These are phyloP conservation scores for Mus pahari DNA, from an alignment of 2,113 vertebrate genomes.

Conservation along the genomic window DNA sequence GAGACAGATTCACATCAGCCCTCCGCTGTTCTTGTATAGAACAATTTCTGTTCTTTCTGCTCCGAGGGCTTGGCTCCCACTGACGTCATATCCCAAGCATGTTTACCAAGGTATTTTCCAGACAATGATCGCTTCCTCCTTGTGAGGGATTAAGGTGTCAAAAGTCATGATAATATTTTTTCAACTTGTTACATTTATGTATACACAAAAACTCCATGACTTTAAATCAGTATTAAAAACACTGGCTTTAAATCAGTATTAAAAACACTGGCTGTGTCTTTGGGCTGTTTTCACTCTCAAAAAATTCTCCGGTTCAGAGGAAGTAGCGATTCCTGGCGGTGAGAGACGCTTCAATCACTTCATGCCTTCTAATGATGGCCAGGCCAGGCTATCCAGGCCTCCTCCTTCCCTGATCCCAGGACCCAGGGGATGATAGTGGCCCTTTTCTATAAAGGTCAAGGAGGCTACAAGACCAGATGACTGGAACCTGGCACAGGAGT, in stretches of 20 bases:
- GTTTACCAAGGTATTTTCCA: slow-evolving; percentile 66
- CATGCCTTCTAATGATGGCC: background rate
- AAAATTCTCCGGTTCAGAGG: background rate
- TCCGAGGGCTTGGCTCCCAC: slow-evolving; percentile 4
- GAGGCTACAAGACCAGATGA: background rate
- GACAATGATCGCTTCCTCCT: slow-evolving; percentile 56
- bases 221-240: slow-evolving; percentile 68
- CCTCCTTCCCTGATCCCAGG: background rate
- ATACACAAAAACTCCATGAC: slow-evolving; percentile 37
- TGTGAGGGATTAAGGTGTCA: slow-evolving; percentile 62
- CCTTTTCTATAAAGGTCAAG: background rate
- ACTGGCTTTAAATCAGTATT: slow-evolving; percentile 60
- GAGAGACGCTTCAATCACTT: background rate
- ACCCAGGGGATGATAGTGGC: background rate
- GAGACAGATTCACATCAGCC: background rate
- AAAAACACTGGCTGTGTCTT: slow-evolving; percentile 50
- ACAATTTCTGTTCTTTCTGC: slow-evolving; percentile 21
- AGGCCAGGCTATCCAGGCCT: too few relatives aligned
- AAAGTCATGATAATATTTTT: slow-evolving; percentile 69
- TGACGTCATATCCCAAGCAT: slow-evolving; percentile 55
- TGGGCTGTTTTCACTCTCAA: slow-evolving; percentile 30
- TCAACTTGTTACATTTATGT: slow-evolving; percentile 39
- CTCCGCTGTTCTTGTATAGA: background rate
- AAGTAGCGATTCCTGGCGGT: slow-evolving; percentile 14
- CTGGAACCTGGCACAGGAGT: background rate